Evolutionary conservation across 2,888 invertebrate species (phyloP), one percentile per base, ranked within the genome.

Genomic region (Acronicta psi): DNA sequence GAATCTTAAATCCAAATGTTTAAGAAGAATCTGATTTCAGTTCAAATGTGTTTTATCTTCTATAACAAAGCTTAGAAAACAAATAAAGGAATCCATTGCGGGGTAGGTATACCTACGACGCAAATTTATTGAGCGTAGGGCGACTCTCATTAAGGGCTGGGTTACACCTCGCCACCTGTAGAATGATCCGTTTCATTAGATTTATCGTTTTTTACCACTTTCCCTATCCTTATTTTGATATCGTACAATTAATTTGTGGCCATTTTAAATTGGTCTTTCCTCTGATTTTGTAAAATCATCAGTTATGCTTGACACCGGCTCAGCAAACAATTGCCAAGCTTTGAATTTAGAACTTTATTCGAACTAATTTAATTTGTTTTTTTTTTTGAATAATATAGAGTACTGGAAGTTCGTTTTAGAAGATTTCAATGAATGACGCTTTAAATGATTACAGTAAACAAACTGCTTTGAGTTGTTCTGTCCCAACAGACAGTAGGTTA

Each of bases 71-170:
- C 44, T 58, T 43, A 52, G 56, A 45, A 51, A 60, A 52, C 62
- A 69, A 75, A 68, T 79, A 80, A 75, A 77, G 77, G 77, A 84
- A 83, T 83, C 83, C 73, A 79, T 79, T 77, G 87, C 79, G 85
- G 85, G 82, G 84, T 84, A 82, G 81, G 82, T 59, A 64, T 46
- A n/a, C n/a, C n/a, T n/a, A 59, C 79, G 77, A 79, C 70, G 79
- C 82, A 89, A 91, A 91, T 91, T 91, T 90, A 91, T 90, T 77
- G 84, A 83, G 83, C 82, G 82, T 83, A 86, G 88, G 89, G 86
- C 81, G 83, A 80, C 81, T 83, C 86, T 88, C 87, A 90, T 90
- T 88, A 89, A 84, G 84, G 85, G 81, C 77, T 69, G 81, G 81
- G 81, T 81, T 82, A 82, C 81, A 81, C 84, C 84, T 83, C 80